Evolutionary conservation across 2,888 invertebrate species (phyloP).

Genomic region (Plagiodera versicolora): DNA sequence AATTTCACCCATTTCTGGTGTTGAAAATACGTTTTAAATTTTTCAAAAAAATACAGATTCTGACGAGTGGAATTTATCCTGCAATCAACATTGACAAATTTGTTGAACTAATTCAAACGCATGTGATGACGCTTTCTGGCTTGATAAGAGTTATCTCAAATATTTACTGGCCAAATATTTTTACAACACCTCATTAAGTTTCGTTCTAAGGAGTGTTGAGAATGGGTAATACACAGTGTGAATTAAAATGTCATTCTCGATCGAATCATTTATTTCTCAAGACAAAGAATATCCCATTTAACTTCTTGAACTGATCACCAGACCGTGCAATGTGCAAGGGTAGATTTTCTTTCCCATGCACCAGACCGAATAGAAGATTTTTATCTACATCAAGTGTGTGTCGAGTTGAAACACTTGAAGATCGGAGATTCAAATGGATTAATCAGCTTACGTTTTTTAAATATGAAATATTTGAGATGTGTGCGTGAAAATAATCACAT

Average conservation of each 20-base stretch:
- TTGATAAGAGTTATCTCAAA: not conserved
- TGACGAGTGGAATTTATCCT: too few relatives aligned
- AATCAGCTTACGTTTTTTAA: too few relatives aligned
- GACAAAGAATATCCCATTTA: not conserved
- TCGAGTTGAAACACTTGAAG: not conserved
- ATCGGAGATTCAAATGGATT: too few relatives aligned
- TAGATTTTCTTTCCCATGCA: constrained; percentile 34
- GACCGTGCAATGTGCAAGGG: constrained; percentile 25
- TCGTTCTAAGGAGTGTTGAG: not conserved
- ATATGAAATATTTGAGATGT: too few relatives aligned
- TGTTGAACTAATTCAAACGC: not conserved
- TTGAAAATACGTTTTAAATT: too few relatives aligned
- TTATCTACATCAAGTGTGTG: constrained; percentile 4
- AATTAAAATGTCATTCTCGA: too few relatives aligned
- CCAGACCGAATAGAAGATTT: constrained; percentile 33
- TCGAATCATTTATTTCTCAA: too few relatives aligned
- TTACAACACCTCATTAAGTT: not conserved
- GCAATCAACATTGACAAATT: not conserved
- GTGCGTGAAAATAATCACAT: too few relatives aligned
- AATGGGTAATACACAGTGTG: too few relatives aligned
- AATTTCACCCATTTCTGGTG: too few relatives aligned
- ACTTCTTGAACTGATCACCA: constrained; percentile 11
- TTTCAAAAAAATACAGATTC: too few relatives aligned
- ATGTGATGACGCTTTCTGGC: not conserved
- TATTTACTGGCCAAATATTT: not conserved